Conservation (phyloP, 1,140 invertebrate genomes). For the Delia radicum region DNA sequence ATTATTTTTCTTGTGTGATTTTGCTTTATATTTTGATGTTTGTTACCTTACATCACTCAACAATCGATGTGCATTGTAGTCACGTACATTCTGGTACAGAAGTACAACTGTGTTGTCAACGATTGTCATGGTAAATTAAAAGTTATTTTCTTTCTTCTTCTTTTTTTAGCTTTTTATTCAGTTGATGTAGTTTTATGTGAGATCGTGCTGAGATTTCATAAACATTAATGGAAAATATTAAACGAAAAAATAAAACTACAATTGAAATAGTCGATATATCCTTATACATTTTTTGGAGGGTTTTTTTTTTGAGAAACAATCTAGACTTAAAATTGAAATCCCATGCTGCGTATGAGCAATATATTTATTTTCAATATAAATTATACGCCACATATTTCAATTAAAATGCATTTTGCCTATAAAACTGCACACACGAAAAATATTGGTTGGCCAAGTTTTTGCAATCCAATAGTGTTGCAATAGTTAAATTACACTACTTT, state of each 20-base stretch:
- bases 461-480: no score
- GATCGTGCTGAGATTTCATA: background rate
- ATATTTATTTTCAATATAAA: no score
- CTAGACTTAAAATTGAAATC: background rate
- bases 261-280: background rate
- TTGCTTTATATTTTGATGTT: background rate
- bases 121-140: constrained; percentile 4
- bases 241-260: background rate
- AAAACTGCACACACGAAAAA: no score
- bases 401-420: no score
- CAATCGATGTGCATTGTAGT: background rate
- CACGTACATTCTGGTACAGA: background rate
- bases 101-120: background rate
- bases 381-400: no score
- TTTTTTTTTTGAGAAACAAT: background rate
- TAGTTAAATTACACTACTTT: no score
- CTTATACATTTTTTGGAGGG: background rate
- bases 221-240: background rate
- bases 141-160: background rate
- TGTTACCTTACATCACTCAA: background rate
- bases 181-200: background rate
- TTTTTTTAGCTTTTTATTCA: background rate
- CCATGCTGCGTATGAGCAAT: no score
- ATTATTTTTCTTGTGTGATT: background rate
- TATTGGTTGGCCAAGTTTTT: no score